Evolutionary conservation across 2,888 invertebrate genomes (phyloP).

Genomic region (Agrochola macilenta): DNA sequence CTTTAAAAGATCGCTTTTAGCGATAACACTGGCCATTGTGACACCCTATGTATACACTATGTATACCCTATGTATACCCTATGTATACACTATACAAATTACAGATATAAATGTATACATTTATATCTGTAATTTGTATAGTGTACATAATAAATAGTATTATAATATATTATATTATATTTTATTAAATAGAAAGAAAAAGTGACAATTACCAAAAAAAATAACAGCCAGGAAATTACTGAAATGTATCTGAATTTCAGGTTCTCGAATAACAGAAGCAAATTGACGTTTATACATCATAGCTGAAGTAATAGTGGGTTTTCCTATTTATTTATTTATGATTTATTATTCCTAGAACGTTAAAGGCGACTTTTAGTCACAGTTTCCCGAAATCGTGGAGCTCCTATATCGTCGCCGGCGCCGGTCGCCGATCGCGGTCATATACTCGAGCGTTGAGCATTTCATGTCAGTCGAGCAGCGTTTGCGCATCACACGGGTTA

Average conservation of each 20-base stretch:
- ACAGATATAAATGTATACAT: too few species aligned
- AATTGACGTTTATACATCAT: not conserved
- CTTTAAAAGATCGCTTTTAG: too few species aligned
- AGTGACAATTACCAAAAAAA: not conserved
- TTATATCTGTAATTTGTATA: too few species aligned
- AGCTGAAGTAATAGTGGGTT: not conserved
- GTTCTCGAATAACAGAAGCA: not conserved
- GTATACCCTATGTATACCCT: too few species aligned
- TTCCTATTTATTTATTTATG: conserved; percentile 27
- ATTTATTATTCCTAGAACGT: conserved; percentile 15
- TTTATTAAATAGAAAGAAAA: too few species aligned
- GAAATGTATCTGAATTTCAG: not conserved
- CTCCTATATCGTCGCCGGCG: conserved; percentile 63
- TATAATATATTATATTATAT: too few species aligned
- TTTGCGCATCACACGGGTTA: conserved; percentile 66
- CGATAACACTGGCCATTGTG: too few species aligned
- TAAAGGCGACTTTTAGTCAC: conserved; percentile 39
- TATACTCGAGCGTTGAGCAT: conserved; percentile 64
- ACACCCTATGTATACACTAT: too few species aligned
- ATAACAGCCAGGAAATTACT: not conserved
- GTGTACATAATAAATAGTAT: too few species aligned
- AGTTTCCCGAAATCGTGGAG: conserved; percentile 62
- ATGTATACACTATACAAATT: too few species aligned
- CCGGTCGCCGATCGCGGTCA: conserved; percentile 45
- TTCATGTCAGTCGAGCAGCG: conserved; percentile 72